A percentile compares a stretch with the other conserved stretches of the same genome.
Conservation (phyloP, 2,797 vertebrate genomes). For the Sebastes vulpes region DNA sequence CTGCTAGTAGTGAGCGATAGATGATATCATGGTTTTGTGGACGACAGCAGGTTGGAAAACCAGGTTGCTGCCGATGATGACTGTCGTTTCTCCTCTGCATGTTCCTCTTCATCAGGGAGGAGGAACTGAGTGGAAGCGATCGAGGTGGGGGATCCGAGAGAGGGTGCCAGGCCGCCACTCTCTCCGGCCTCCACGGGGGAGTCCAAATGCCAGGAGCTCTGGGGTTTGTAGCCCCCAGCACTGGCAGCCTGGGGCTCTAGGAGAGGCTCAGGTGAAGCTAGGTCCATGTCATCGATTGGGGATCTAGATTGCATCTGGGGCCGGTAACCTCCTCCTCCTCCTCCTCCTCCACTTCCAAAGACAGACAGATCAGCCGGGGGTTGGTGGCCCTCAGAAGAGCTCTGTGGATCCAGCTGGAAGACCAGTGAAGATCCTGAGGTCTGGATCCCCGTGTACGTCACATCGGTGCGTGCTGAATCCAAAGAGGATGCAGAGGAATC, state of each 20-base stretch:
- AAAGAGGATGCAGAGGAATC: constrained; percentile 87
- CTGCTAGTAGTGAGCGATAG: neutral
- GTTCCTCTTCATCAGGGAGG: constrained; percentile 88
- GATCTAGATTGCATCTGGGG: constrained; percentile 76
- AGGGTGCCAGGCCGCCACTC: constrained; percentile 73
- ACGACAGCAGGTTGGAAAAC: constrained; percentile 84
- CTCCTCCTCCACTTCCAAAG: constrained; percentile 50
- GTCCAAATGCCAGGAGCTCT: constrained; percentile 89
- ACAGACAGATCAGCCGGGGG: constrained; percentile 9
- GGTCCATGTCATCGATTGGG: constrained; percentile 76
- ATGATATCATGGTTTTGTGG: constrained; percentile 74
- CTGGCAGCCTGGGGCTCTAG: constrained; percentile 47
- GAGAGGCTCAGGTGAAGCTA: constrained; percentile 24
- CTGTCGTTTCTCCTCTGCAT: constrained; percentile 76
- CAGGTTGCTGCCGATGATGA: constrained; percentile 78
- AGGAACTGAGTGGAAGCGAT: constrained; percentile 95
- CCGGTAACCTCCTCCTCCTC: constrained; percentile 69
- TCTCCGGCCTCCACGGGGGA: constrained; percentile 81
- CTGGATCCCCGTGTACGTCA: constrained; percentile 95
- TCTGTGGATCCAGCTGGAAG: constrained; percentile 83
- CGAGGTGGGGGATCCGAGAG: constrained; percentile 94
- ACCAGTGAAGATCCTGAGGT: constrained; percentile 85
- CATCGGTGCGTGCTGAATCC: constrained; percentile 86
- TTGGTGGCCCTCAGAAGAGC: constrained; percentile 82
- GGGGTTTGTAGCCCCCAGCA: constrained; percentile 90